Evolutionary conservation across 2,888 invertebrate species (phyloP).

Genomic region (Hemaris fuciformis): DNA sequence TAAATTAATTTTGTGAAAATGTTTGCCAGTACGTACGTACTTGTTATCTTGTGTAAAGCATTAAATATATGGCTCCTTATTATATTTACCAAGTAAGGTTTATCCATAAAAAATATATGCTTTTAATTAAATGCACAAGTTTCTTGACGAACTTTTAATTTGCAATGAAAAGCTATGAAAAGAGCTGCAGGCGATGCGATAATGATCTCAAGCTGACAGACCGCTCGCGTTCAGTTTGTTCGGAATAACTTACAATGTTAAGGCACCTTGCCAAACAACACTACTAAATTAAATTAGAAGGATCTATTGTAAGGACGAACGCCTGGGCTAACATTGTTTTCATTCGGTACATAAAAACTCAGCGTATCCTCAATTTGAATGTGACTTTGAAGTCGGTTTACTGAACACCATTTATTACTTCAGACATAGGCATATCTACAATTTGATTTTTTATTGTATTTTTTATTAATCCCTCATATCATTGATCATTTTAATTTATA

Average conservation of each 20-base stretch:
- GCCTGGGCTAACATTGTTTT: neutral
- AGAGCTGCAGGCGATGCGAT: neutral
- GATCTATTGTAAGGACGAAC: neutral
- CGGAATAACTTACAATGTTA: neutral
- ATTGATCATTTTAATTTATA: no score
- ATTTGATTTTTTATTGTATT: no score
- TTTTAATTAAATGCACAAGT: neutral
- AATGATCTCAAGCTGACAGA: neutral
- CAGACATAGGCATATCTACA: no score
- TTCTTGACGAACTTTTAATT: neutral
- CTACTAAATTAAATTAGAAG: neutral
- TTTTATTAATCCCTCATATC: no score
- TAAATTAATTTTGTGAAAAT: neutral
- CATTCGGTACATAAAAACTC: neutral
- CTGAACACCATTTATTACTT: no score
- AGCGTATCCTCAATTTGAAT: neutral
- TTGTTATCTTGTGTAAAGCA: neutral
- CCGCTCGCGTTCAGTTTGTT: neutral
- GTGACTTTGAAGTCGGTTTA: neutral
- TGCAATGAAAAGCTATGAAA: neutral
- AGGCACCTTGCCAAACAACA: neutral
- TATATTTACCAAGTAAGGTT: neutral
- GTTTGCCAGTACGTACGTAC: neutral
- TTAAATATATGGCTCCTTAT: neutral
- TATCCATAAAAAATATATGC: neutral